These are phyloP conservation scores for Trididemnum miniatum DNA, from an alignment of 23 tunicate genomes.

Conservation along the genomic window DNA sequence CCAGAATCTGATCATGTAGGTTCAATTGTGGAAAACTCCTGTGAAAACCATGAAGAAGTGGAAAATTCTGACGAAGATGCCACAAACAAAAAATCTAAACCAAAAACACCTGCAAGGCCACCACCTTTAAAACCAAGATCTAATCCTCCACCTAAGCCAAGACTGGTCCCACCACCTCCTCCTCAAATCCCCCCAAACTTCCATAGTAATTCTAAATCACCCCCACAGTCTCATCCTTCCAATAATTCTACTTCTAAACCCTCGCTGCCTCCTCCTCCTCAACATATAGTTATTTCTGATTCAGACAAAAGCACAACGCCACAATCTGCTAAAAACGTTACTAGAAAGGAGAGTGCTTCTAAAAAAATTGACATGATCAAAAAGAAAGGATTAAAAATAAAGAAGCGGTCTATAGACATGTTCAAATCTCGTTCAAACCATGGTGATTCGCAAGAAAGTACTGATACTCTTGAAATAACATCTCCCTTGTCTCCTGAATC, in stretches of 20 bases:
- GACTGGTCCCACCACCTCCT: not conserved
- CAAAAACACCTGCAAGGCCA: not conserved
- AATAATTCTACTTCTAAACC: no score
- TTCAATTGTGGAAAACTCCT: not conserved
- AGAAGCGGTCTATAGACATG: constrained; percentile 31
- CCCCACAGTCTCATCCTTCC: no score
- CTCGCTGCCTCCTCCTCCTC: constrained; percentile 23
- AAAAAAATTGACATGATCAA: constrained; percentile 32
- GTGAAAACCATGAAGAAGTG: not conserved
- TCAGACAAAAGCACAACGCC: not conserved
- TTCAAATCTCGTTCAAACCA: constrained; percentile 24
- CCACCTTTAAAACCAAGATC: not conserved
- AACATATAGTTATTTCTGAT: not conserved
- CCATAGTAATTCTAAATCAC: no score
- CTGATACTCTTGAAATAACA: not conserved
- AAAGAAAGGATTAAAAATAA: constrained; percentile 43
- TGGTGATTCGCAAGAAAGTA: not conserved
- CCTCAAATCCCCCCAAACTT: no score
- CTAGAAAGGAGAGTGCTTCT: constrained; percentile 2
- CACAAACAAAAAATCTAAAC: not conserved
- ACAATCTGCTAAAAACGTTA: not conserved
- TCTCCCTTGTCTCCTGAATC: not conserved
- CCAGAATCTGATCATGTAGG: not conserved
- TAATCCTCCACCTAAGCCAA: not conserved
- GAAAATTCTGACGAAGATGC: not conserved